Evolutionary conservation across 30 jellyfish, hydroid and myxozoan genomes (phyloP).

Genomic region (Hydractinia echinata): DNA sequence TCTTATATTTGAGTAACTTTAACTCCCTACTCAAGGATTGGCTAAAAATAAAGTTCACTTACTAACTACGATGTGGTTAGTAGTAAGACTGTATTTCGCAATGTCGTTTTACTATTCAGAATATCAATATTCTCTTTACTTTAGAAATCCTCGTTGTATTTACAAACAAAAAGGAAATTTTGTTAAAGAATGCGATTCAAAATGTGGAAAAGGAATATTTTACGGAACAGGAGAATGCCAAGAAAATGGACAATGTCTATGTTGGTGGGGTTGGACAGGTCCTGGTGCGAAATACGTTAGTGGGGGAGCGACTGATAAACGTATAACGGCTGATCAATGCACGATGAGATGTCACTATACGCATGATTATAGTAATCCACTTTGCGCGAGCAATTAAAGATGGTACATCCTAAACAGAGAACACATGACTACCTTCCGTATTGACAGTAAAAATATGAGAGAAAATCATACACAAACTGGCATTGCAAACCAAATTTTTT

Average conservation of each 20-base stretch:
- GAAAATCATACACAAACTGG: too few relatives aligned
- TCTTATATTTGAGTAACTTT: not conserved
- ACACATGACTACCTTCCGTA: too few relatives aligned
- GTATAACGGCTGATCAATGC: slow-evolving; percentile 50
- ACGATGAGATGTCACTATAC: slow-evolving; percentile 55
- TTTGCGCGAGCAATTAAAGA: not conserved
- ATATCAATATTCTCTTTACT: not conserved
- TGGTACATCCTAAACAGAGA: too few relatives aligned
- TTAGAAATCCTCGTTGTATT: slow-evolving; percentile 4
- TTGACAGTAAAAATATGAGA: too few relatives aligned
- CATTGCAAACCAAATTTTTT: too few relatives aligned
- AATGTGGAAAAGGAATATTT: slow-evolving; percentile 41
- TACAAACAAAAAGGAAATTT: not conserved
- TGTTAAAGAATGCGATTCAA: slow-evolving; percentile 26
- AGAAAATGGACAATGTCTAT: slow-evolving; percentile 55
- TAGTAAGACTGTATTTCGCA: not conserved
- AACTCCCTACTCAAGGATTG: not conserved
- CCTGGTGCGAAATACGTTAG: slow-evolving; percentile 44
- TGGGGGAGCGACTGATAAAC: slow-evolving; percentile 7
- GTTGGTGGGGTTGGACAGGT: slow-evolving; percentile 89
- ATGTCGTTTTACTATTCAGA: not conserved
- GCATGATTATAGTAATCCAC: slow-evolving; percentile 35
- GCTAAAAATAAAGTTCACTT: not conserved
- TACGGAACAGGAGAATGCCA: slow-evolving; percentile 61
- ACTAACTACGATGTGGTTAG: not conserved